Conservation (phyloP, 2,113 vertebrate genomes). For the Clarias batrachus region DNA sequence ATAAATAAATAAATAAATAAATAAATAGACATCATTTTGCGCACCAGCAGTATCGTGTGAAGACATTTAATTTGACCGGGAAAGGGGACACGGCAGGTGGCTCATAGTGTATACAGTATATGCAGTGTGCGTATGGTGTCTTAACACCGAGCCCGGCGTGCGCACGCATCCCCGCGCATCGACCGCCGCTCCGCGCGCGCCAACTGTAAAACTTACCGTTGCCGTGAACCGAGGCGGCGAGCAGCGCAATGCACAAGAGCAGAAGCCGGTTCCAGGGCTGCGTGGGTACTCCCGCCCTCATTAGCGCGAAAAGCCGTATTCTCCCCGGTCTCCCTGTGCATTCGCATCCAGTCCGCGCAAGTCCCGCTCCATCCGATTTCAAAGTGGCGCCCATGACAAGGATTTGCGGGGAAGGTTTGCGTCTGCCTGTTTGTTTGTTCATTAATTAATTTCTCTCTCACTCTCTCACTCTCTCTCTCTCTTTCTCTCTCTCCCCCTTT, state of each 20-base stretch:
- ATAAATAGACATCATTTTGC: not conserved
- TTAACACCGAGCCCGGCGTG: not conserved
- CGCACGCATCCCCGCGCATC: not conserved
- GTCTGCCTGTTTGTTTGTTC: not conserved
- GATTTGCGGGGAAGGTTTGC: not conserved
- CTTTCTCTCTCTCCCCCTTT: not conserved
- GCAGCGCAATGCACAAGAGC: conserved; percentile 85
- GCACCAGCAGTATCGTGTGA: no score
- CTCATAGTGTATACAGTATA: not conserved
- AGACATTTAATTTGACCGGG: not conserved
- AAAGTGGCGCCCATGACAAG: conserved; percentile 80
- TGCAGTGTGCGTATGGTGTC: not conserved
- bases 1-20: no score
- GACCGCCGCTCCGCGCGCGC: not conserved
- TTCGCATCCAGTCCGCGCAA: conserved; percentile 74
- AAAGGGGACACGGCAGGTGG: not conserved
- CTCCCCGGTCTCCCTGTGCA: conserved; percentile 73
- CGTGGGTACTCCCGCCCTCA: conserved; percentile 77
- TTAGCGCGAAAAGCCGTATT: conserved; percentile 76
- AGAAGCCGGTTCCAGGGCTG: conserved; percentile 86
- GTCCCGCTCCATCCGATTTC: conserved; percentile 72
- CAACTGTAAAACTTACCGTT: conserved; percentile 79
- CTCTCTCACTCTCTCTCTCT: no score
- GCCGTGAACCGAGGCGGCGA: conserved; percentile 83
- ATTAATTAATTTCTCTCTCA: no score